These are phyloP conservation scores for Auanema sp. DNA, from an alignment of 2,888 invertebrate genomes.

Conservation along the genomic window DNA sequence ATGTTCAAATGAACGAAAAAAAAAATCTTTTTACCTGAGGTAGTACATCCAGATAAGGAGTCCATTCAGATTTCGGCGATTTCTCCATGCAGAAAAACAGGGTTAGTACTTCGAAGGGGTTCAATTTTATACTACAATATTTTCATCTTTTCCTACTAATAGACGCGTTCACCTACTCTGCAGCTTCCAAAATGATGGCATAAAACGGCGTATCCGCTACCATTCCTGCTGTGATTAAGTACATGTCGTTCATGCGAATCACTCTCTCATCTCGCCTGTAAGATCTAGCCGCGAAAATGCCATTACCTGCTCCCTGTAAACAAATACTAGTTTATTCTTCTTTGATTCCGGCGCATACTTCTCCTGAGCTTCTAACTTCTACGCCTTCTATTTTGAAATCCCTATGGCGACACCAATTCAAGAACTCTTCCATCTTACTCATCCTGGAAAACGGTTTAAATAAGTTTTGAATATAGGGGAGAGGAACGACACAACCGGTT, in stretches of 20 bases:
- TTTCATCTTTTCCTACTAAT: not conserved
- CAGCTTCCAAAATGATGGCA: constrained; percentile 29
- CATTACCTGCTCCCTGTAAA: constrained; percentile 39
- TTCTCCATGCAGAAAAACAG: constrained; percentile 52
- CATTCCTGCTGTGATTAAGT: constrained; percentile 38
- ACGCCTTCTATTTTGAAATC: constrained; percentile 39
- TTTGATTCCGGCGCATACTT: not conserved
- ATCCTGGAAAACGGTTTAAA: too few relatives aligned
- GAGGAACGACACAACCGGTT: too few relatives aligned
- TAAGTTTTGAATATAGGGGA: too few relatives aligned
- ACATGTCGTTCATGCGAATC: constrained; percentile 31
- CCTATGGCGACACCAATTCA: constrained; percentile 31
- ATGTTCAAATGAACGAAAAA: not conserved
- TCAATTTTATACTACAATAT: constrained; percentile 29
- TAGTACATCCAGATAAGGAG: constrained; percentile 52
- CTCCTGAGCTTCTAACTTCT: constrained; percentile 24
- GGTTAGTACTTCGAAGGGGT: constrained; percentile 50
- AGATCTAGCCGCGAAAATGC: constrained; percentile 32
- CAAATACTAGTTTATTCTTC: not conserved
- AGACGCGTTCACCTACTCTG: constrained; percentile 22
- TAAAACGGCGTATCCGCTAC: constrained; percentile 47
- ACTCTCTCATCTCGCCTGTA: constrained; percentile 31
- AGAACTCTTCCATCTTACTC: constrained; percentile 31
- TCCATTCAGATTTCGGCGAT: constrained; percentile 36
- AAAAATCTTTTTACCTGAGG: constrained; percentile 28